Conservation (phyloP, 2,888 invertebrate genomes). For the Apamea sordens region DNA sequence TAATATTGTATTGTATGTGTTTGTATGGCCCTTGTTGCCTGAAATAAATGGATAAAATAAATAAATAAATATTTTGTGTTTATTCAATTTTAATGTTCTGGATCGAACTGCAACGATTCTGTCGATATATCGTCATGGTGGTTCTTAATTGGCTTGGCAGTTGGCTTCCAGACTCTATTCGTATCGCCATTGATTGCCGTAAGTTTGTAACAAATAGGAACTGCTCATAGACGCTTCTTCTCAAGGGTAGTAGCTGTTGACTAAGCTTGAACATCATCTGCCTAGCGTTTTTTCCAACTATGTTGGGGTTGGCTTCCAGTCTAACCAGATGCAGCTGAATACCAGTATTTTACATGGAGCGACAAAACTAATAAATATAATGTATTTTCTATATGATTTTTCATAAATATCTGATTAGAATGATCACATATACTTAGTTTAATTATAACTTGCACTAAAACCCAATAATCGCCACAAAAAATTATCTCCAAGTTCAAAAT, state of each 20-base stretch:
- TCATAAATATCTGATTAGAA: not conserved
- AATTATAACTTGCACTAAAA: not conserved
- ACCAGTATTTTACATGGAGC: not conserved
- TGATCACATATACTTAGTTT: not conserved
- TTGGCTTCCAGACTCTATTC: too few relatives aligned
- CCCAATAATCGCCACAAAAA: not conserved
- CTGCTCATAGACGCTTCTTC: too few relatives aligned
- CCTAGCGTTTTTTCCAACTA: not conserved
- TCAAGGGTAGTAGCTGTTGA: too few relatives aligned
- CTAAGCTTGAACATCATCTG: not conserved
- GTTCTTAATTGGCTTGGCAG: too few relatives aligned
- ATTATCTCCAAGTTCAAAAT: constrained; percentile 16
- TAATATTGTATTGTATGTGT: too few relatives aligned
- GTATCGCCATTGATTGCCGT: too few relatives aligned
- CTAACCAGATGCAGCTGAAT: too few relatives aligned
- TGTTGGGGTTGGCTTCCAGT: not conserved
- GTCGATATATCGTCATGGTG: not conserved
- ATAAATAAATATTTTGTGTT: too few relatives aligned
- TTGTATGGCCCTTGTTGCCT: too few relatives aligned
- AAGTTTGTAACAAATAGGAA: too few relatives aligned
- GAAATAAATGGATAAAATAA: too few relatives aligned
- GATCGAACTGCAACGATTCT: not conserved
- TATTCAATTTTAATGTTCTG: not conserved
- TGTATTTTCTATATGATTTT: not conserved
- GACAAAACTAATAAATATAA: not conserved